A percentile compares a stretch with the other conserved stretches of the same genome.
Evolutionary conservation across 2,888 invertebrate species (phyloP).

Genomic region (Cheilosia impressa): DNA sequence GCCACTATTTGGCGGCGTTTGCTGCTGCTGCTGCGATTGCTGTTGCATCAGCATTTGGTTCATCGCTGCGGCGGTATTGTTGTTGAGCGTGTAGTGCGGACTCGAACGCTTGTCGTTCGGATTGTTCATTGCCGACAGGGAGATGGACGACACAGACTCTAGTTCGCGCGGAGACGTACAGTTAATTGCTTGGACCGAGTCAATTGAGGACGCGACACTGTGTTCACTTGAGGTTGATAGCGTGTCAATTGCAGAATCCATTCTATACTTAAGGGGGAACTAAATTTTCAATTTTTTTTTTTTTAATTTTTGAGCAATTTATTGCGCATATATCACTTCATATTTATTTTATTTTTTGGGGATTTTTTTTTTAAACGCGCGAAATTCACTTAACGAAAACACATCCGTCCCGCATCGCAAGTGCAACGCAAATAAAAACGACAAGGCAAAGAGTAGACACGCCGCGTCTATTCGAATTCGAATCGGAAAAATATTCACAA

Average conservation of each 20-base stretch:
- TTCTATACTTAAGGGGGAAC: conserved; percentile 77
- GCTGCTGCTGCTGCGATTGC: conserved; percentile 80
- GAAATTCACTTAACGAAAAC: conserved; percentile 54
- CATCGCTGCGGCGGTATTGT: conserved; percentile 73
- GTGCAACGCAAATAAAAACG: conserved; percentile 68
- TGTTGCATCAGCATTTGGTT: conserved; percentile 75
- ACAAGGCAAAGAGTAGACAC: conserved; percentile 10
- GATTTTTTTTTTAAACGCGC: conserved; percentile 2
- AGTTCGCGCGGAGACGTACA: conserved; percentile 71
- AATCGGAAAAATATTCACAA: conserved; percentile 56
- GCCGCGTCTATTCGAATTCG: conserved; percentile 37
- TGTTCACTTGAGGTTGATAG: conserved; percentile 85
- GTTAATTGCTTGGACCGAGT: conserved; percentile 79
- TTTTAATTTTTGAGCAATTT: conserved; percentile 4
- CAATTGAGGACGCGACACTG: conserved; percentile 84
- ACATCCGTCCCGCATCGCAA: conserved; percentile 69
- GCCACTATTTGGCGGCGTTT: conserved; percentile 80
- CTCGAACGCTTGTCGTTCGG: conserved; percentile 79
- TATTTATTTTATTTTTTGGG: not conserved
- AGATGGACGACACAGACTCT: conserved; percentile 58
- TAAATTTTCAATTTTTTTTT: conserved; percentile 34
- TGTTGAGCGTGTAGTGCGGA: conserved; percentile 75
- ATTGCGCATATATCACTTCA: not conserved
- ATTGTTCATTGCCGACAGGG: conserved; percentile 69
- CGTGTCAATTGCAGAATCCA: conserved; percentile 86